Evolutionary conservation across 2,888 invertebrate genomes (phyloP), one percentile per base, ranked within the genome.

Genomic region (Gymnocheta viridis): DNA sequence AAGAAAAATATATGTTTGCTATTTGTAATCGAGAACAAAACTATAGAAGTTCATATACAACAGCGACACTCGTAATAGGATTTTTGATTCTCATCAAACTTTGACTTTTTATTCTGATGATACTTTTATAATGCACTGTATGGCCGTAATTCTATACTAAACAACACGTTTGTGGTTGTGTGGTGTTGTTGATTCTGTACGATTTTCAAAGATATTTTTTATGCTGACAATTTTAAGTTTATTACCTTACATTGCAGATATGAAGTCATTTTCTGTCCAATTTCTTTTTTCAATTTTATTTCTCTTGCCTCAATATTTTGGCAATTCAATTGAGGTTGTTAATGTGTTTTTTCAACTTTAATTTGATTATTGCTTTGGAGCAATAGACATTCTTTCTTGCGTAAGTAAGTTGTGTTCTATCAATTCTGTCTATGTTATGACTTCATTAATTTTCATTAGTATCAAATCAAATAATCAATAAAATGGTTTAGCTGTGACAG

Each of bases 221-320:
- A 62, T 56, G 77, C 73, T 78, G 81, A 81, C 81, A 84, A 85
- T 82, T 85, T 86, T 86, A 84, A 85, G 85, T 86, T 86, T 86
- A 86, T 86, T 86, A 82, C 85, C 82, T 83, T 85, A 79, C 82
- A 86, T 69, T 86, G 86, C 86, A 85, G 86, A 86, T 85, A 86
- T 83, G 82, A 85, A 83, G 77, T 84, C 81, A 84, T 84, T 84
- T 80, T 51, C 41, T 79, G 60, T 74, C 47, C 70, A 82, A 64
- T 38, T 70, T 62, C 29, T 17, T n/a, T 47, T 69, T 77, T 17
- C 7, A 7, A 1, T 12, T 44, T 60, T 19, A n/a, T n/a, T 32
- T 70, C 62, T 38, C 41, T 54, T 54, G 6, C 54, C 17, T 66
- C 41, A 73, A 29, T 60, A 77, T 81, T 73, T 84, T 84, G 81